phyloP scores from a whole-genome alignment of 1,140 invertebrate genomes.

The Drosophila tropicalis region DNA sequence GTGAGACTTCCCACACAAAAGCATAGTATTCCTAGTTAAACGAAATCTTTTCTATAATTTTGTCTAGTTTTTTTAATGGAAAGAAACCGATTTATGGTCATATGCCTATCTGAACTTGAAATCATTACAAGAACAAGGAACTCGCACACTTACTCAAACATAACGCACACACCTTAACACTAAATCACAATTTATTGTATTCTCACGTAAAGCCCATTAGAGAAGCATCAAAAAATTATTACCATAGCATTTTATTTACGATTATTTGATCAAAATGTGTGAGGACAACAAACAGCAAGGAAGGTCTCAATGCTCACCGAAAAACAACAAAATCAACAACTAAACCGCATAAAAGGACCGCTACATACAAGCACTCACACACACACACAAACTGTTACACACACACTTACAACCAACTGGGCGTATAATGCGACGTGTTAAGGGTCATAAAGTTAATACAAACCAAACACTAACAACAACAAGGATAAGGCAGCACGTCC shows the following conservation, averaged over 20 bases:
- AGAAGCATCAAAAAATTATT: conserved; percentile 74
- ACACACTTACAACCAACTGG: conserved; percentile 34
- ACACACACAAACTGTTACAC: background rate
- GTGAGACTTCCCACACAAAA: no score
- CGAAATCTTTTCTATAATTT: no score
- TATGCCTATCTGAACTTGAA: background rate
- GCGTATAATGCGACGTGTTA: conserved; percentile 60
- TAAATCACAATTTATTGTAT: conserved; percentile 71
- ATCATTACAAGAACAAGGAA: background rate
- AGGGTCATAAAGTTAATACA: conserved; percentile 77
- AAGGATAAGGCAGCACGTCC: conserved; percentile 29
- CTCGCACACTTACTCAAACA: background rate
- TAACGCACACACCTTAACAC: conserved; percentile 8
- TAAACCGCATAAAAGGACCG: conserved; percentile 20
- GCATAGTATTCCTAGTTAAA: no score
- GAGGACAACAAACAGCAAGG: conserved; percentile 29
- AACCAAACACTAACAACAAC: conserved; percentile 61
- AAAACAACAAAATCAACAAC: conserved; percentile 7
- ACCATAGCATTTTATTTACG: conserved; percentile 76
- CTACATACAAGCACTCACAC: background rate
- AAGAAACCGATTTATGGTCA: background rate
- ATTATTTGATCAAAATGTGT: conserved; percentile 74
- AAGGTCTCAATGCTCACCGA: conserved; percentile 26
- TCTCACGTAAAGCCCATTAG: conserved; percentile 76
- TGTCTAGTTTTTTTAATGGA: no score